phyloP scores from a whole-genome alignment of 2,797 vertebrate genomes.

The Sebastes matsubarae region DNA sequence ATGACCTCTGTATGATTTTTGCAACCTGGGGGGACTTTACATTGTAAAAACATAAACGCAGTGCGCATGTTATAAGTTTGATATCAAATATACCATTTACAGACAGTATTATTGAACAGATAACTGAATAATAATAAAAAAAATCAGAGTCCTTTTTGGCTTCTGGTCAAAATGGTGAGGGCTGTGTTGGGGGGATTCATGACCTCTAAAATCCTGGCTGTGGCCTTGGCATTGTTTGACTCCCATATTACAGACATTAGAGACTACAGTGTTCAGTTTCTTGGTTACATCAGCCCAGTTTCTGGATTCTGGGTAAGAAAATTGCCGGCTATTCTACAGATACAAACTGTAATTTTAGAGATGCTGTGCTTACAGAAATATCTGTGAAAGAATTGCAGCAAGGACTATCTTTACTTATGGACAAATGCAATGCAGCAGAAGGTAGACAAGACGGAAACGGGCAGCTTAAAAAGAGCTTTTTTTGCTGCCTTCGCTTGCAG shows the following conservation, averaged over 20 bases:
- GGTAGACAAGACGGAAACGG: not conserved
- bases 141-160: not conserved
- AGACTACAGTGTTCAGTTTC: conserved; percentile 30
- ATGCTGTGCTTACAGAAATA: conserved; percentile 10
- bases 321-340: not conserved
- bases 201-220: conserved; percentile 3
- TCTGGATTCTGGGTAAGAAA: conserved; percentile 23
- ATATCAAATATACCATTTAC: not conserved
- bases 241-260: conserved; percentile 43
- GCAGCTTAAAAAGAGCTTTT: conserved; percentile 4
- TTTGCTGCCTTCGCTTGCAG: conserved; percentile 31
- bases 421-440: conserved; percentile 18
- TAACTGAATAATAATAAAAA: not conserved
- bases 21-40: not conserved
- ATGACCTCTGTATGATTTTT: not conserved
- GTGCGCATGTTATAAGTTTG: not conserved
- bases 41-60: not conserved
- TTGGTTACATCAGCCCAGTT: conserved; percentile 39
- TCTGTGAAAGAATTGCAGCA: conserved; percentile 40
- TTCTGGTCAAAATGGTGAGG: not conserved
- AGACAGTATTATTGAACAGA: not conserved
- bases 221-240: conserved; percentile 19
- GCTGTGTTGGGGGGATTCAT: not conserved
- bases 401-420: not conserved
- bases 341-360: not conserved